Evolutionary conservation across 2,888 invertebrate genomes (phyloP).

Genomic region (Aleiodes leptofemur): DNA sequence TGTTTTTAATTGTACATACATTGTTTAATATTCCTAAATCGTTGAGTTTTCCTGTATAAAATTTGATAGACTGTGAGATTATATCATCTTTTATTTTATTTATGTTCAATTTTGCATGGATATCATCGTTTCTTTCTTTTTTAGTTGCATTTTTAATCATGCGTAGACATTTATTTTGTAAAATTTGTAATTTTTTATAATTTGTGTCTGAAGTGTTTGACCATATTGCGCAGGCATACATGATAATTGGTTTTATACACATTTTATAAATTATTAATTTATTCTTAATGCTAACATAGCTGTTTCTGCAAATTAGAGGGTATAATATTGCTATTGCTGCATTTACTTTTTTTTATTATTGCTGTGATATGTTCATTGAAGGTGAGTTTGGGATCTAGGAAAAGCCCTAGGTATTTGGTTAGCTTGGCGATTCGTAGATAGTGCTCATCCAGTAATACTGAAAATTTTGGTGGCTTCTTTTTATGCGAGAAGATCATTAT

Average conservation of each 20-base stretch:
- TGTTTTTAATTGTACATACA: not conserved
- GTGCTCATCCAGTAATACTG: not conserved
- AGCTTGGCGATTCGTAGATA: constrained; percentile 5
- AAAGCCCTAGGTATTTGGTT: constrained; percentile 57
- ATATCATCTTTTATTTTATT: not conserved
- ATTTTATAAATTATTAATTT: too few species aligned
- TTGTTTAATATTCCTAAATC: not conserved
- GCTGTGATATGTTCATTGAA: constrained; percentile 51
- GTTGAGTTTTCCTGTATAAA: constrained; percentile 7
- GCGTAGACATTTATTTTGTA: too few species aligned
- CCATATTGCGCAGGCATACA: too few species aligned
- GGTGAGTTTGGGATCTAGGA: constrained; percentile 53
- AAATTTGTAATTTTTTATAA: too few species aligned
- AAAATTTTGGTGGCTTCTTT: not conserved
- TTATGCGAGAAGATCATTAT: constrained; percentile 46
- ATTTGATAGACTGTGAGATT: not conserved
- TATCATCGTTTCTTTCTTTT: too few species aligned
- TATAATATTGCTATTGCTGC: constrained; percentile 16
- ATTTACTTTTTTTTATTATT: constrained; percentile 1
- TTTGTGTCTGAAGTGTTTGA: too few species aligned
- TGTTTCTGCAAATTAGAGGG: constrained; percentile 29
- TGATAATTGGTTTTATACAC: too few species aligned
- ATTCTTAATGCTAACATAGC: not conserved
- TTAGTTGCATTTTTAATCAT: too few species aligned
- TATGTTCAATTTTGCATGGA: too few species aligned